These are phyloP conservation scores for Amiota minor DNA, from an alignment of 2,888 invertebrate genomes.

Conservation along the genomic window DNA sequence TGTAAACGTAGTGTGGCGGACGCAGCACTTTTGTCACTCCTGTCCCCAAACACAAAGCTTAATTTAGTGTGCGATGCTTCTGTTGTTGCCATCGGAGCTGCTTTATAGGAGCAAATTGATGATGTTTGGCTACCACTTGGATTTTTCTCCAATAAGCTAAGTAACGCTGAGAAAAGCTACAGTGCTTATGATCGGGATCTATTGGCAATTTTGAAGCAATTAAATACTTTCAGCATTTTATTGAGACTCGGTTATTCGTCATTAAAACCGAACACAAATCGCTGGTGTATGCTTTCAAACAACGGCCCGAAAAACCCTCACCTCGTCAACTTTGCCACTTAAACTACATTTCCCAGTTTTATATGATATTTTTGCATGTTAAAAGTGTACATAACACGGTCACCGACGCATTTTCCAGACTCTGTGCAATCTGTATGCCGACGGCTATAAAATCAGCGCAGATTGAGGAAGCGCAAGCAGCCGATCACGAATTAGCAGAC, in stretches of 20 bases:
- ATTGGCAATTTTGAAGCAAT: not conserved
- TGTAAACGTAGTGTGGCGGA: too few species aligned
- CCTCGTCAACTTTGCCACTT: not conserved
- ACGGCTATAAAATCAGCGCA: not conserved
- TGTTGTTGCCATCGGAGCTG: too few species aligned
- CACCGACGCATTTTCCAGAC: not conserved
- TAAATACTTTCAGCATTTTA: not conserved
- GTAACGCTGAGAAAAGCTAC: not conserved
- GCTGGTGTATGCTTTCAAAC: not conserved
- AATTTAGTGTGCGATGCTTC: too few species aligned
- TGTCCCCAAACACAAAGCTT: too few species aligned
- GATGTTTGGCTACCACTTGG: not conserved
- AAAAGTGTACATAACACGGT: not conserved
- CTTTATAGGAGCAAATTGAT: not conserved
- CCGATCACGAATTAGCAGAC: conserved; percentile 30
- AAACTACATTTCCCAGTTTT: not conserved
- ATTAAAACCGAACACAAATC: not conserved
- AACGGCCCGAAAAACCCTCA: not conserved
- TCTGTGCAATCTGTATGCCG: not conserved
- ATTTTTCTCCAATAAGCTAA: not conserved
- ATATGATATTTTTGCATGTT: not conserved
- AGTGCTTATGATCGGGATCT: not conserved
- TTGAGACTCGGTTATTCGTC: not conserved
- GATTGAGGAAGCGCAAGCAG: conserved; percentile 22
- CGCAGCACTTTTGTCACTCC: too few species aligned